phyloP scores from a whole-genome alignment of 2,797 vertebrate species.

The Benthosema pterotum region DNA sequence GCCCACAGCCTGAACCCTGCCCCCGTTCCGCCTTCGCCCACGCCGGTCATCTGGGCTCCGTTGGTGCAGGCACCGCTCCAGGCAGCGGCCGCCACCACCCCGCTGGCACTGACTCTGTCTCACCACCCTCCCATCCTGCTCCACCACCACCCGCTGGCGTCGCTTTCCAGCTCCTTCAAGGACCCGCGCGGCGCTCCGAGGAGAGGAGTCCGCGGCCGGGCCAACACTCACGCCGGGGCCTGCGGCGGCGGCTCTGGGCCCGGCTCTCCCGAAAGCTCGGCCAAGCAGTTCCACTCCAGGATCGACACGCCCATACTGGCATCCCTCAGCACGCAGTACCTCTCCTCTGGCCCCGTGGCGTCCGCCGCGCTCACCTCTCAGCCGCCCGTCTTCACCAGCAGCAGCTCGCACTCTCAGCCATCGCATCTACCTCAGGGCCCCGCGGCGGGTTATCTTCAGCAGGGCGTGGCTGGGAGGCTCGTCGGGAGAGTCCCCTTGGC shows the following conservation, averaged over 20 bases:
- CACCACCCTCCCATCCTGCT: conserved; percentile 91
- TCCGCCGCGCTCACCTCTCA: conserved; percentile 61
- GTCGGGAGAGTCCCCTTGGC: conserved; percentile 64
- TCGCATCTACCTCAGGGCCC: conserved; percentile 50
- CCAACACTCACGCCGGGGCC: conserved; percentile 57
- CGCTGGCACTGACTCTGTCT: conserved; percentile 92
- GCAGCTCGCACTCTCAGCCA: conserved; percentile 64
- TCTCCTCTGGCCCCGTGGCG: conserved; percentile 44
- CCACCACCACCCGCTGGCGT: conserved; percentile 85
- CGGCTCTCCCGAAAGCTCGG: conserved; percentile 63
- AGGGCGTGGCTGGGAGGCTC: conserved; percentile 71
- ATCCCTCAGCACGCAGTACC: conserved; percentile 80
- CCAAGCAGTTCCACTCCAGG: conserved; percentile 75
- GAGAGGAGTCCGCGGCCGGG: conserved; percentile 75
- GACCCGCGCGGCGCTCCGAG: conserved; percentile 78
- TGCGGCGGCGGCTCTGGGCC: conserved; percentile 82
- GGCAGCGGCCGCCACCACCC: conserved; percentile 93
- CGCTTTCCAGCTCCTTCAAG: conserved; percentile 77
- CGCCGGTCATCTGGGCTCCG: conserved; percentile 94
- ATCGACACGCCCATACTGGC: conserved; percentile 82
- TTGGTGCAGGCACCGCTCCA: conserved; percentile 95
- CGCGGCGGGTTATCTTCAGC: conserved; percentile 79
- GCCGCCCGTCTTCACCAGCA: conserved; percentile 73
- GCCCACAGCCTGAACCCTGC: conserved; percentile 70
- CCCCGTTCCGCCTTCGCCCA: conserved; percentile 78